These are phyloP conservation scores for Drosophila erecta DNA, from an alignment of 1,140 invertebrate species.

Conservation along the genomic window DNA sequence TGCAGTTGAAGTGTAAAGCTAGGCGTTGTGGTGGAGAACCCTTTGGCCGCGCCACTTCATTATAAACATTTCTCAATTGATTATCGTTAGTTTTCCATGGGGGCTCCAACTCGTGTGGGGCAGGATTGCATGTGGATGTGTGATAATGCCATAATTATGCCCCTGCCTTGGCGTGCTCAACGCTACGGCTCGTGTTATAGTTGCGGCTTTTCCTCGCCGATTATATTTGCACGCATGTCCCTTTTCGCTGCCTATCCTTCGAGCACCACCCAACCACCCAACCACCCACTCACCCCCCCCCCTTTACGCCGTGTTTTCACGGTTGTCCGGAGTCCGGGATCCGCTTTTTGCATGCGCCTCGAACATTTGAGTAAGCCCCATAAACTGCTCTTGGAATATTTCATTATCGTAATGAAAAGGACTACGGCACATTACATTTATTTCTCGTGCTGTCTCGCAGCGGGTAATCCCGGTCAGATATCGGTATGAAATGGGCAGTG, in stretches of 20 bases:
- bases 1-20: slow-evolving; percentile 9
- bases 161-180: slow-evolving; percentile 65
- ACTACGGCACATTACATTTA: slow-evolving; percentile 65
- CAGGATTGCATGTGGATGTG: slow-evolving; percentile 32
- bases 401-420: slow-evolving; percentile 81
- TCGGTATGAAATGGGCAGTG: slow-evolving; percentile 63
- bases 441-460: slow-evolving; percentile 49
- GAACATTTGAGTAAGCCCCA: slow-evolving; percentile 73
- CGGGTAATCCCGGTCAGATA: slow-evolving; percentile 40
- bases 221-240: slow-evolving; percentile 78
- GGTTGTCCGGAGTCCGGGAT: slow-evolving; percentile 43
- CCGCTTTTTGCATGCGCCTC: slow-evolving; percentile 65
- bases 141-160: slow-evolving; percentile 81
- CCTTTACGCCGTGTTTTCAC: slow-evolving; percentile 61
- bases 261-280: neutral
- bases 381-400: slow-evolving; percentile 80
- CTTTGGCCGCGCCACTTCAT: slow-evolving; percentile 73
- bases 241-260: slow-evolving; percentile 20
- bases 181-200: slow-evolving; percentile 46
- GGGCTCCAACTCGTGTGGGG: slow-evolving; percentile 3
- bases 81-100: slow-evolving; percentile 68
- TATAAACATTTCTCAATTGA: slow-evolving; percentile 82
- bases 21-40: slow-evolving; percentile 16
- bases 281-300: neutral
- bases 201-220: slow-evolving; percentile 64